phyloP scores from a whole-genome alignment of 1,140 invertebrate species.

The Neodiprion fabricii region DNA sequence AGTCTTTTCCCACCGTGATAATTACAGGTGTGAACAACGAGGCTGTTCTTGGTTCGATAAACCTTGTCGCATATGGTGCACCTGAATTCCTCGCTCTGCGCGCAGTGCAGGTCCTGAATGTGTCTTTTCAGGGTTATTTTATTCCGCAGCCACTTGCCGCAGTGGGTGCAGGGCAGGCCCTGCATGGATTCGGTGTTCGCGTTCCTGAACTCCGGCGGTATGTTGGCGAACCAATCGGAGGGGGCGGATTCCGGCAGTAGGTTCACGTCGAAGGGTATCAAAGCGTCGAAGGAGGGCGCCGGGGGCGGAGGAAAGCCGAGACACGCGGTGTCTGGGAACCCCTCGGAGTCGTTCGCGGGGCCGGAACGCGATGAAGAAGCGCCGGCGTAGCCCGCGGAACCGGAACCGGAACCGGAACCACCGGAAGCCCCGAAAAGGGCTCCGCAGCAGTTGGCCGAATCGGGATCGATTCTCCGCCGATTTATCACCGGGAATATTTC shows the following conservation, averaged over 20 bases:
- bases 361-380: no score
- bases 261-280: neutral
- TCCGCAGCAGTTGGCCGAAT: no score
- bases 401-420: no score
- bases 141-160: conserved; percentile 38
- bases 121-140: conserved; percentile 37
- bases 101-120: conserved; percentile 39
- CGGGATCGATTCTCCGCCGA: no score
- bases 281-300: neutral
- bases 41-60: conserved; percentile 48
- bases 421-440: no score
- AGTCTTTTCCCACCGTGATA: conserved; percentile 44
- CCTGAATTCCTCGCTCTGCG: conserved; percentile 47
- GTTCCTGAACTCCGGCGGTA: neutral
- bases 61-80: conserved; percentile 44
- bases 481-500: neutral
- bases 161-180: conserved; percentile 34
- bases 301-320: no score
- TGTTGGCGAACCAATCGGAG: neutral
- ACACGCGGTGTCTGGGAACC: no score
- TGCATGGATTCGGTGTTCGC: neutral
- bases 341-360: no score
- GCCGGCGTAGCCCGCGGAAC: no score
- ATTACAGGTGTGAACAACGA: conserved; percentile 49
- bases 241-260: neutral